phyloP scores from a whole-genome alignment of 1,140 invertebrate species.

The Whitmania pigra region DNA sequence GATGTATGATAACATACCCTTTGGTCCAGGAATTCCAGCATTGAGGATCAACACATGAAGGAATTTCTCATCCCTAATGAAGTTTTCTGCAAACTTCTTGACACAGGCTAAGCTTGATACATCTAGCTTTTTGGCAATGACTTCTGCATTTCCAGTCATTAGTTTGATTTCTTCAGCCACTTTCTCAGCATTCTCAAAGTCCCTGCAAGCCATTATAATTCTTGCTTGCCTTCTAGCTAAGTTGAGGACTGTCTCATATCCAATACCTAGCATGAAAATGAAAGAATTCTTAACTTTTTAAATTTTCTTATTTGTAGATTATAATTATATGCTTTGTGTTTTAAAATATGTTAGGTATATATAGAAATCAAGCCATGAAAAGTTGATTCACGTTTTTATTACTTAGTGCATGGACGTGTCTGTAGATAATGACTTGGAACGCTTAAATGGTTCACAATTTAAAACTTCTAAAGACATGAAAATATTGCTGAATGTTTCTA shows the following conservation, averaged over 20 bases:
- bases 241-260: constrained; percentile 19
- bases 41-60: constrained; percentile 20
- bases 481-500: no score
- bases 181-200: constrained; percentile 8
- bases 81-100: constrained; percentile 17
- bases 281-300: not conserved
- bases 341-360: no score
- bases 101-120: constrained; percentile 19
- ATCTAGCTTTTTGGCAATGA: constrained; percentile 18
- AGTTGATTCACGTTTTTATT: no score
- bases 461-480: no score
- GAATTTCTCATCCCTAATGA: constrained; percentile 12
- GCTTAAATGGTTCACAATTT: no score
- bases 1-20: no score
- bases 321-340: no score
- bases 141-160: constrained; percentile 11
- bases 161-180: not conserved
- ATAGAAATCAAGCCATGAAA: no score
- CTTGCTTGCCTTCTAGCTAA: constrained; percentile 9
- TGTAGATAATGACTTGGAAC: no score
- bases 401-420: no score
- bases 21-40: constrained; percentile 16
- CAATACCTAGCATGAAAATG: constrained; percentile 29
- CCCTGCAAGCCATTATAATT: constrained; percentile 16
- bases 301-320: not conserved